Percentiles rank a stretch among this genome's conserved stretches.
Conservation (phyloP, 2,797 vertebrate species). For the Sternarchorhynchus goeldii region DNA sequence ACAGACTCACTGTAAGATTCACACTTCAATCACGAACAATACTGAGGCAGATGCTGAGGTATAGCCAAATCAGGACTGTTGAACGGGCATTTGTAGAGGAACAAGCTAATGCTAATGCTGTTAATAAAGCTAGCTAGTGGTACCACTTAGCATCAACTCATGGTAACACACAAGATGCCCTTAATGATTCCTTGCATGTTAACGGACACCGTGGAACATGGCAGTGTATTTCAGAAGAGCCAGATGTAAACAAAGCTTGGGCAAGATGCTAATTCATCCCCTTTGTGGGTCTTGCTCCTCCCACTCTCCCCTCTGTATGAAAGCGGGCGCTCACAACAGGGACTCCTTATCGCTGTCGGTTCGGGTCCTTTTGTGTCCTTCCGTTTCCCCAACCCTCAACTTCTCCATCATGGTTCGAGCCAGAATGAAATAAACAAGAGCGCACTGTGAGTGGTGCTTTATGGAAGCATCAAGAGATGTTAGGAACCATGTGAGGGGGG, state of each 20-base stretch:
- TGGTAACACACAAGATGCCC: too few relatives aligned
- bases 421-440: conserved; percentile 32
- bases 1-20: background rate
- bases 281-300: background rate
- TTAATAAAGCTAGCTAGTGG: too few relatives aligned
- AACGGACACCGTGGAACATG: too few relatives aligned
- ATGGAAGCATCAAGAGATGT: background rate
- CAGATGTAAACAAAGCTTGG: background rate
- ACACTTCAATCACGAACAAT: background rate
- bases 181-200: too few relatives aligned
- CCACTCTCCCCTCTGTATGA: background rate
- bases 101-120: too few relatives aligned
- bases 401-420: background rate
- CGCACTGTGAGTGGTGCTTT: conserved; percentile 5
- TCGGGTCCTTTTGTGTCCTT: conserved; percentile 15
- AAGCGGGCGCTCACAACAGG: background rate
- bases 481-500: conserved; percentile 13
- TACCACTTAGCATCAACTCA: too few relatives aligned
- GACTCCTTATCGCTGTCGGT: background rate
- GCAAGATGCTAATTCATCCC: background rate
- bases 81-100: background rate
- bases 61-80: too few relatives aligned
- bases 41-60: background rate
- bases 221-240: background rate
- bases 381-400: background rate